phyloP scores from a whole-genome alignment of 2,797 vertebrate genomes.

The Amniataba percoides region DNA sequence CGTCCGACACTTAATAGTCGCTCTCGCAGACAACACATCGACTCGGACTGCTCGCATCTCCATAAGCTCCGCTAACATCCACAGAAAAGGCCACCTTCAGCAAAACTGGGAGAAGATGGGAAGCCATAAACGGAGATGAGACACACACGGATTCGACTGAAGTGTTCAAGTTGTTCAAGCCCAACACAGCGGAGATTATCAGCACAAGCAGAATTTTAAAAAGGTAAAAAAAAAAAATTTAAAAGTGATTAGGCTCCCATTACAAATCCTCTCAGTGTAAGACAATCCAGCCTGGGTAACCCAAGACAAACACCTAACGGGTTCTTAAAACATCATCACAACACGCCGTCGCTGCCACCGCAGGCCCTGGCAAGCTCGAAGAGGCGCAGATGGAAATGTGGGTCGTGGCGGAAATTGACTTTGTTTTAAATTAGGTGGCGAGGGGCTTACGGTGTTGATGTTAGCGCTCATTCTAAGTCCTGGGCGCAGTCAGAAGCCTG shows the following conservation, averaged over 20 bases:
- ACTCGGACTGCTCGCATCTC: conserved; percentile 8
- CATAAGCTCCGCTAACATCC: conserved; percentile 27
- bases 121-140: conserved; percentile 24
- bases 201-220: conserved; percentile 16
- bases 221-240: background rate
- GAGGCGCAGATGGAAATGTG: conserved; percentile 52
- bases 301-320: conserved; percentile 26
- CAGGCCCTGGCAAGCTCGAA: conserved; percentile 17
- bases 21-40: conserved; percentile 7
- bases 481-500: conserved; percentile 51
- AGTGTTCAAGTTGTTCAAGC: conserved; percentile 1
- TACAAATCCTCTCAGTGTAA: conserved; percentile 46
- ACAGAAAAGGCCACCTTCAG: conserved; percentile 29
- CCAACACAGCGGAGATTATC: background rate
- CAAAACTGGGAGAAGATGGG: conserved; percentile 15
- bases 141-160: background rate
- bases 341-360: background rate
- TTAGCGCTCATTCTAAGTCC: conserved; percentile 57
- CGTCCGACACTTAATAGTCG: conserved; percentile 11
- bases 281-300: conserved; percentile 20
- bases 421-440: conserved; percentile 57
- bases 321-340: conserved; percentile 19
- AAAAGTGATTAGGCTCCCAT: conserved; percentile 36
- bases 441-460: conserved; percentile 58
- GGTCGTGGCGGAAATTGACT: conserved; percentile 45